Evolutionary conservation across 1,140 invertebrate species (phyloP).

Genomic region (Hyposmocoma kahamanoa): DNA sequence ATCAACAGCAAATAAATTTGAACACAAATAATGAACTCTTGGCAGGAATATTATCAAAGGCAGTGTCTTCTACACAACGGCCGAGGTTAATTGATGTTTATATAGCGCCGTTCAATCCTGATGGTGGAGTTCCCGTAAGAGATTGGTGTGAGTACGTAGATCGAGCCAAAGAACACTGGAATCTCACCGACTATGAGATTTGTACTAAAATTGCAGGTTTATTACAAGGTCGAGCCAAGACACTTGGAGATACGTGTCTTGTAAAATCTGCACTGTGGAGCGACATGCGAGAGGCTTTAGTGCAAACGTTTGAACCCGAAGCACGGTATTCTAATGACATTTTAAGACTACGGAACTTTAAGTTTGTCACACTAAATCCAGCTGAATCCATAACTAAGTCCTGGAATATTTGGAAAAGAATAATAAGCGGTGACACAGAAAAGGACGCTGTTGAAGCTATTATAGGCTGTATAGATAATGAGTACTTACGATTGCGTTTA

Average conservation of each 20-base stretch:
- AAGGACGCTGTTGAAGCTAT: neutral
- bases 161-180: conserved; percentile 4
- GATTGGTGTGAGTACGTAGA: conserved; percentile 9
- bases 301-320: conserved; percentile 9
- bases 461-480: conserved; percentile 4
- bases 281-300: neutral
- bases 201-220: conserved; percentile 7
- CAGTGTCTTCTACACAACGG: too few relatives aligned
- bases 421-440: neutral
- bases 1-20: too few relatives aligned
- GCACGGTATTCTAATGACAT: conserved; percentile 7
- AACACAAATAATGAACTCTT: too few relatives aligned
- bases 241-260: conserved; percentile 4
- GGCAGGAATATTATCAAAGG: too few relatives aligned
- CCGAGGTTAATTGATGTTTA: conserved; percentile 6
- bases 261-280: conserved; percentile 4
- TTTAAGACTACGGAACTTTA: neutral
- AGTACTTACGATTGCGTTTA: neutral
- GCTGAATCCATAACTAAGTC: neutral
- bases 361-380: neutral
- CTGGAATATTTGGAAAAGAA: conserved; percentile 1
- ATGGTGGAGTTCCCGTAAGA: conserved; percentile 5
- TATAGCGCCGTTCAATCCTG: conserved; percentile 5
- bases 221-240: conserved; percentile 8
- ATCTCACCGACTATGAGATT: conserved; percentile 6